phyloP scores from a whole-genome alignment of 2,797 vertebrate genomes.

The Platyrinchus mystaceus region DNA sequence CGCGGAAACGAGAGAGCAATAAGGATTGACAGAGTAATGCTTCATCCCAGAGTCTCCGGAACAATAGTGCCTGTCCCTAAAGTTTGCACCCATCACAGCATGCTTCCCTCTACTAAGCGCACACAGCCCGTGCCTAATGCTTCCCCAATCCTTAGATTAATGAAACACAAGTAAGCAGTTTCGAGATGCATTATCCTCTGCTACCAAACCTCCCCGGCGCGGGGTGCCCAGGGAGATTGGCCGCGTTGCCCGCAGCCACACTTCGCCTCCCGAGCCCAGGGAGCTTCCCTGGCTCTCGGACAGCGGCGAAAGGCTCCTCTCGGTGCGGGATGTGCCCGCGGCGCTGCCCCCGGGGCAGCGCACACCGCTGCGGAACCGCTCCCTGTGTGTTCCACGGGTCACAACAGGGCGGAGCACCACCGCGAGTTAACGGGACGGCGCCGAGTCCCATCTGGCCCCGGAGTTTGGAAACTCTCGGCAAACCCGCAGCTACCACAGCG shows the following conservation, averaged over 20 bases:
- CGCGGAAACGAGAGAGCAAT: background rate
- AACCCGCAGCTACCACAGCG: background rate
- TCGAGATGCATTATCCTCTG: background rate
- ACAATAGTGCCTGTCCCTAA: background rate
- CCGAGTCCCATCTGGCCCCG: background rate
- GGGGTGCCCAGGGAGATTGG: background rate
- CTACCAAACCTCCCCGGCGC: background rate
- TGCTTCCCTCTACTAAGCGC: background rate
- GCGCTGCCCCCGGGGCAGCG: background rate
- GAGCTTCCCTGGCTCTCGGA: background rate
- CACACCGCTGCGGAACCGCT: too few species aligned
- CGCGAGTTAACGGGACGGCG: background rate
- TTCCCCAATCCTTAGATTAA: background rate
- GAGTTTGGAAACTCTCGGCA: background rate
- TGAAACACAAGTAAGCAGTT: background rate
- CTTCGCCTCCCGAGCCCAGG: background rate
- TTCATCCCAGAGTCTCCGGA: background rate
- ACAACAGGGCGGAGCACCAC: background rate
- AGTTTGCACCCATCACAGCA: background rate
- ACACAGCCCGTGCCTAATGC: background rate
- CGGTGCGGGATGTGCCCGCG: accelerated
- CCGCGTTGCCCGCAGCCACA: background rate
- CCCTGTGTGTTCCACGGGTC: too few species aligned
- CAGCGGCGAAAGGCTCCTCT: accelerated
- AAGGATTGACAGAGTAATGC: background rate